Evolutionary conservation across 2,888 invertebrate genomes (phyloP).

Genomic region (Sinhomidia bicolor): DNA sequence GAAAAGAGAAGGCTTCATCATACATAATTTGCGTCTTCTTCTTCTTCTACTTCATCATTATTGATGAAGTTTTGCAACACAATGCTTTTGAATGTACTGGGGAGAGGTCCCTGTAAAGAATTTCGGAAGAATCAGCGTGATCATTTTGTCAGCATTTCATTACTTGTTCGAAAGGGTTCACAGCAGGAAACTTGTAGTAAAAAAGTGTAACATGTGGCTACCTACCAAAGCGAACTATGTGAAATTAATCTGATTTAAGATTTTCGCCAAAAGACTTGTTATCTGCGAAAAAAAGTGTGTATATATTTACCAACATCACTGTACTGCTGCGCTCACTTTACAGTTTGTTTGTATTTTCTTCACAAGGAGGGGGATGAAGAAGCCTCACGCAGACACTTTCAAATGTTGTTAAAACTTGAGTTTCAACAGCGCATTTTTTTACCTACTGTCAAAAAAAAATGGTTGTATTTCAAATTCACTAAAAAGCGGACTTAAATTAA

Average conservation of each 20-base stretch:
- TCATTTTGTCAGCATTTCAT: constrained; percentile 45
- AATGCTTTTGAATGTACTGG: background rate
- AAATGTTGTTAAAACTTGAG: background rate
- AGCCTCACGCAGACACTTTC: background rate
- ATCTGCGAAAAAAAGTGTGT: background rate
- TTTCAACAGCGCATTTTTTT: background rate
- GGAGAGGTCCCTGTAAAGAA: background rate
- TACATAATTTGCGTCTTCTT: background rate
- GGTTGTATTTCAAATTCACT: background rate
- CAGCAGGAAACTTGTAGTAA: constrained; percentile 63
- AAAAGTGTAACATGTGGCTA: constrained; percentile 63
- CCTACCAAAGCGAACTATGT: background rate
- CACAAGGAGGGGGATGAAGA: background rate
- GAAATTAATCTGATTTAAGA: constrained; percentile 47
- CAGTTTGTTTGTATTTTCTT: background rate
- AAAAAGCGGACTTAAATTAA: constrained; percentile 1
- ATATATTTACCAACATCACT: background rate
- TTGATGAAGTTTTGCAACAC: background rate
- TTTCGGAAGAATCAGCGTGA: constrained; percentile 60
- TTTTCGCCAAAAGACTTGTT: constrained; percentile 2
- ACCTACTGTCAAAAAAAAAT: constrained; percentile 36
- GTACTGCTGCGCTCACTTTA: background rate
- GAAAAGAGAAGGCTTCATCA: background rate
- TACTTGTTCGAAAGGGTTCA: constrained; percentile 29
- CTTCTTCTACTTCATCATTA: background rate